Evolutionary conservation across 2,888 invertebrate species (phyloP), one percentile per base, ranked within the genome.

Genomic region (Trissolcus japonicus): DNA sequence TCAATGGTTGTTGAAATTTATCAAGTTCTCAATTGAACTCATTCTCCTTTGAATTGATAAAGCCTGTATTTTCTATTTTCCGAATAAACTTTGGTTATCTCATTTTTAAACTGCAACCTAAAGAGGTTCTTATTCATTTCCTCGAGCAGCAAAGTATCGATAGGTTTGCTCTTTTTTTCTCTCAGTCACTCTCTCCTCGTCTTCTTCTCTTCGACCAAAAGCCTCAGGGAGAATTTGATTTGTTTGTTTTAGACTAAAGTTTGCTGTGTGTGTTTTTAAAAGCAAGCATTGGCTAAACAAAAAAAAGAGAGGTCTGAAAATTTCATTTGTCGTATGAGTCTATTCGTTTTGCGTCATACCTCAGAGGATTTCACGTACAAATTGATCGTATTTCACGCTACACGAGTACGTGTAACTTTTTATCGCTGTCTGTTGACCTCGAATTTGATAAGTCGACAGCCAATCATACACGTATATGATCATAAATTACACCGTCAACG

Each of bases 241-340:
- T 67, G 67, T 67, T 59, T 67, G 57, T 67, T 67, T 67, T 57
- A 53, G 43, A 40, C 41, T 16, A 41, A 66, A 29, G 35, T 46
- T 16, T 11, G 19, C 21, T 41, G 16, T 25, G 62, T 59, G 60
- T 61, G 60, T 59, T 61, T 66, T 61, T 73, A 66, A 51, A 66
- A 67, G 56, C 53, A 59, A 59, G 41, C 35, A 57, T 46, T 16
- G 57, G 43, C 57, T 19, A 56, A 48, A 48, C 51, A 61, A 67
- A 67, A 57, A 66, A 11, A 11, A 35, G 11, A 35, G 11, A 35
- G 35, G 57, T 56, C 25, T 7, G 50, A 59, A 60, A 66, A 73
- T 73, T 73, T 66, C 67, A 74, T 74, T 74, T 66, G 69, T 53
- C 66, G 54, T 61, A 69, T 29, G 29, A 74, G 54, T 72, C 17